Base-by-base conservation (phyloP, 37 sponge, comb jelly and placozoan genomes). In the Agelas oroides region DNA sequence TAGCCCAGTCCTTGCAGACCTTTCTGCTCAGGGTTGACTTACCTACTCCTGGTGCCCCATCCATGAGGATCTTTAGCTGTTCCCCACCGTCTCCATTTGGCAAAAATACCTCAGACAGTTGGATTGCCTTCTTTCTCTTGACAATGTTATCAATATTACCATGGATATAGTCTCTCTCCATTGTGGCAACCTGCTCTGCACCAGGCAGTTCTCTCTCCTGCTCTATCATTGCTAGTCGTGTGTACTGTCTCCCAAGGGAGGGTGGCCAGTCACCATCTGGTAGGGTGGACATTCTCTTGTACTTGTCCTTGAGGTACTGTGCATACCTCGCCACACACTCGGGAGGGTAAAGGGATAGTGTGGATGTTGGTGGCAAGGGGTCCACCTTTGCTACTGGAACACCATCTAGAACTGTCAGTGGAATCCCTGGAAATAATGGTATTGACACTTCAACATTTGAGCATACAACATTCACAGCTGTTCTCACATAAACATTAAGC, bases 11-110 rank as follows among this genome's bases (percentile, higher is more conserved):
- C 13, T 38, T 28, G 23, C 46, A 36, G 24, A 64, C 30, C 63
- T 78, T 28, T 24, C 67, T 13, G 5, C 67, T 16, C 24, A 78
- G 41, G 34, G 79, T 64, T 13, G 79, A 34, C 34, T 78, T 78
- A 1, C 79, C 79, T 37, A 78, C 63, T 35, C 79, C 79, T 34
- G 79, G 65, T 17, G 67, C 53, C 37, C 79, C 79, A 63, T 78
- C 67, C 16, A 78, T 39, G n/a, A 78, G 28, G 17, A 76, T 73
- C 56, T 52, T 73, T 2, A 73, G 46, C 46, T 46, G 75, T 55
- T 38, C 27, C 53, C 20, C 28, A 8, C 52, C 53, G 3, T 28
- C 20, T 27, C 6, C 54, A 40, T 3, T 41, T 39, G 75, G 75
- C 31, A 20, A 23, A 39, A 73, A 54, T 18, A 41, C 54, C 5